Percentiles rank a stretch among this genome's conserved stretches.
phyloP scores from a whole-genome alignment of 2,888 invertebrate genomes.

The Dolichopus griseipennis region DNA sequence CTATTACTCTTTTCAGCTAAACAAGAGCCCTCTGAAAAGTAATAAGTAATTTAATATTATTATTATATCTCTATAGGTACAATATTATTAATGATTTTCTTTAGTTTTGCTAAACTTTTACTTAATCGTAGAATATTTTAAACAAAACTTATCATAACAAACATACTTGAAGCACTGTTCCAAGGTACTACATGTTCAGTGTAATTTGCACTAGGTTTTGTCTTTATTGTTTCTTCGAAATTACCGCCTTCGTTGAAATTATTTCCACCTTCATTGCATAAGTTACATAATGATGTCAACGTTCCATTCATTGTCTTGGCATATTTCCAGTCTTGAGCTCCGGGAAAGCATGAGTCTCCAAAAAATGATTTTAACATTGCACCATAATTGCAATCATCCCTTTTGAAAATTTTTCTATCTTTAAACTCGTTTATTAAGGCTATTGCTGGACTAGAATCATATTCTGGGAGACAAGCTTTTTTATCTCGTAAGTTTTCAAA shows the following conservation, averaged over 20 bases:
- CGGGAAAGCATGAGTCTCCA: conserved; percentile 53
- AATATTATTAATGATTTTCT: no score
- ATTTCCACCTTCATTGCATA: conserved; percentile 24
- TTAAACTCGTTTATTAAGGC: conserved; percentile 52
- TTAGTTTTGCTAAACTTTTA: no score
- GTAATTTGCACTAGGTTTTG: neutral
- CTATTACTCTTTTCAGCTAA: conserved; percentile 47
- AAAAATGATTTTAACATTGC: conserved; percentile 50
- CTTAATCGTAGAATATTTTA: no score
- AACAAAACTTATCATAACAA: no score
- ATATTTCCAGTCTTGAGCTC: conserved; percentile 47
- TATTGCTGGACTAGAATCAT: conserved; percentile 56
- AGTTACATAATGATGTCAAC: conserved; percentile 32
- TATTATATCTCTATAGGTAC: no score
- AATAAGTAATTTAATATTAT: neutral
- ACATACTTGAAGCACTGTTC: no score
- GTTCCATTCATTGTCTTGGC: conserved; percentile 29
- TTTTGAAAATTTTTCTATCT: conserved; percentile 42
- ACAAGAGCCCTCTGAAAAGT: conserved; percentile 38
- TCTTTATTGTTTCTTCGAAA: neutral
- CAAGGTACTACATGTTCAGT: no score
- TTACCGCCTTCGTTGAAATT: neutral
- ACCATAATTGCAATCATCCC: conserved; percentile 51
- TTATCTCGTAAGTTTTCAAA: conserved; percentile 50
- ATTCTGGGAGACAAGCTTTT: conserved; percentile 58